These are phyloP conservation scores for Pipistrellus pygmaeus DNA, from an alignment of 2,797 vertebrate species.

Conservation along the genomic window DNA sequence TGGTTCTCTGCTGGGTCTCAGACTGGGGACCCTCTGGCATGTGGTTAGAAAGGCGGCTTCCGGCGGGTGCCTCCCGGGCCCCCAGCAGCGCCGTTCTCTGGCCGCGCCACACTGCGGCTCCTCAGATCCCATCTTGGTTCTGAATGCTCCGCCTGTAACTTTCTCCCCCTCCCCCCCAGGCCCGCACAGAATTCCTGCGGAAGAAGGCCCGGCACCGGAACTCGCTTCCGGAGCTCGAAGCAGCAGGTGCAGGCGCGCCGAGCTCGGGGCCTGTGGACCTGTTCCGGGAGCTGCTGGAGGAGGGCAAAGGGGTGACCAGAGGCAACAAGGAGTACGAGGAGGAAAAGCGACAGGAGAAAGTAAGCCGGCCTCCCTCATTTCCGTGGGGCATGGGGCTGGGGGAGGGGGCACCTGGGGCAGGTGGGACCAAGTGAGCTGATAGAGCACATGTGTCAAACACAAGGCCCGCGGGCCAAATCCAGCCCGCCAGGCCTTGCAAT, in stretches of 20 bases:
- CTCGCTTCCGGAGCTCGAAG: slow-evolving; percentile 61
- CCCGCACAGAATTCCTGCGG: slow-evolving; percentile 92
- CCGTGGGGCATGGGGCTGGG: slow-evolving; percentile 60
- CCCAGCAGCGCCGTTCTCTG: neutral
- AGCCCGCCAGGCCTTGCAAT: too few species aligned
- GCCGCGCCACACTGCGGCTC: neutral
- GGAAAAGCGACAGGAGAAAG: slow-evolving; percentile 93
- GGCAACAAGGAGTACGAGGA: slow-evolving; percentile 93
- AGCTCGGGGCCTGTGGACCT: slow-evolving; percentile 90
- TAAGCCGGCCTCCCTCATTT: slow-evolving; percentile 66
- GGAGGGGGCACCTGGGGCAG: neutral
- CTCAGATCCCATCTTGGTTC: neutral
- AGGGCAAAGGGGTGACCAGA: slow-evolving; percentile 87
- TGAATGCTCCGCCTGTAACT: neutral
- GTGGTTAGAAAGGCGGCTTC: neutral
- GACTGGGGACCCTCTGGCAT: neutral
- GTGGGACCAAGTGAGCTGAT: slow-evolving; percentile 58
- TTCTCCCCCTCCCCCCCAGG: slow-evolving; percentile 82
- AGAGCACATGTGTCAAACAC: too few species aligned
- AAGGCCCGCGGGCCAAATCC: too few species aligned
- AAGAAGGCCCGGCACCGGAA: slow-evolving; percentile 87
- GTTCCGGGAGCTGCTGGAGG: slow-evolving; percentile 90
- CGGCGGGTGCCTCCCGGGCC: too few species aligned
- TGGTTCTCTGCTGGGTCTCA: neutral
- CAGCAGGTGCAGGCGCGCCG: neutral